Conservation (phyloP, 2,888 invertebrate genomes). For the Morpho deidamia region DNA sequence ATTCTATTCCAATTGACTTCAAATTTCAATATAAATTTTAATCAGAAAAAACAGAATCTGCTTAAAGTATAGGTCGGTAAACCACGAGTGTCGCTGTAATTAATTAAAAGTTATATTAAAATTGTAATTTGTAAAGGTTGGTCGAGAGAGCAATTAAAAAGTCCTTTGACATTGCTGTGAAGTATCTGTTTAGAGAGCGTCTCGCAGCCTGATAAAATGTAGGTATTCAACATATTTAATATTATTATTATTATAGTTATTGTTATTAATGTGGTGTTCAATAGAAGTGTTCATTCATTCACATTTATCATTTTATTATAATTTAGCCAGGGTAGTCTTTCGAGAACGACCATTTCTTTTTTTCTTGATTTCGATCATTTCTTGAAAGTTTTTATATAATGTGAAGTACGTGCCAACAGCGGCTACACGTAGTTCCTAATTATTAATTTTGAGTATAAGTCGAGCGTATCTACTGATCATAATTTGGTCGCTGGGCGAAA, state of each 20-base stretch:
- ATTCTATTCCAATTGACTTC: too few relatives aligned
- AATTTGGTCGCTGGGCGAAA: too few relatives aligned
- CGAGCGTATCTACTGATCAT: too few relatives aligned
- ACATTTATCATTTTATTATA: conserved; percentile 48
- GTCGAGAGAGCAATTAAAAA: conserved; percentile 56
- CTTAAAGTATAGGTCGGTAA: too few relatives aligned
- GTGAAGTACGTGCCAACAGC: too few relatives aligned
- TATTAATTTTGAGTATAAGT: too few relatives aligned
- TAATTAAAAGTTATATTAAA: conserved; percentile 11
- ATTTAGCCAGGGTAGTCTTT: conserved; percentile 63
- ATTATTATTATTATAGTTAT: too few relatives aligned
- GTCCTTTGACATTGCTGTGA: conserved; percentile 51
- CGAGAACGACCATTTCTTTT: conserved; percentile 58
- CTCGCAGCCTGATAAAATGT: conserved; percentile 51
- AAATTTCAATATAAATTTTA: too few relatives aligned
- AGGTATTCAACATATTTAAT: conserved; percentile 65
- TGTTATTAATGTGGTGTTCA: too few relatives aligned
- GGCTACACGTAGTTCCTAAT: too few relatives aligned
- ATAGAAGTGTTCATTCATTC: too few relatives aligned
- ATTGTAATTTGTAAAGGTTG: conserved; percentile 37
- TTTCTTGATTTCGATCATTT: conserved; percentile 53
- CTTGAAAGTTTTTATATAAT: conserved; percentile 9
- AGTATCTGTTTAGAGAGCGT: conserved; percentile 49
- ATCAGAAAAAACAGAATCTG: too few relatives aligned
- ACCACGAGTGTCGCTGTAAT: not conserved